phyloP scores from a whole-genome alignment of 2,888 invertebrate species.

The Meghimatium bilineatum region DNA sequence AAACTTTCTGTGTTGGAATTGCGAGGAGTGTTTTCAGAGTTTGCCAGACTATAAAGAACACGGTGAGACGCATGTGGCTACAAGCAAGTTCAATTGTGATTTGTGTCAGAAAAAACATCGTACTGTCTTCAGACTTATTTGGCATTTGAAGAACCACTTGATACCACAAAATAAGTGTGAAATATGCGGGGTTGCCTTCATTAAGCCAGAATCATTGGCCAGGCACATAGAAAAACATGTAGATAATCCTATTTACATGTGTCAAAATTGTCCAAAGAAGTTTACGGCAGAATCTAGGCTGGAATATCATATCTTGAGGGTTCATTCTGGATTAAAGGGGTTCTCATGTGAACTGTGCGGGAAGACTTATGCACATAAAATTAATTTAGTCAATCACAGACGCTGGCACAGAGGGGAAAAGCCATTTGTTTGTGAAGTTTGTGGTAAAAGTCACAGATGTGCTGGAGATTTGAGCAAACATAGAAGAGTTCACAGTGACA shows the following conservation, averaged over 20 bases:
- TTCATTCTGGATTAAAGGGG: slow-evolving; percentile 40
- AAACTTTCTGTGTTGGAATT: slow-evolving; percentile 35
- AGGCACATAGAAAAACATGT: slow-evolving; percentile 15
- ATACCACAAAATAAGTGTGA: slow-evolving; percentile 31
- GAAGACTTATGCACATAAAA: slow-evolving; percentile 32
- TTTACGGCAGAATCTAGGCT: slow-evolving; percentile 11
- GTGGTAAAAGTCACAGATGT: slow-evolving; percentile 29
- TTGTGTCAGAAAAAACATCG: slow-evolving; percentile 29
- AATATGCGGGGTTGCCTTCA: slow-evolving; percentile 31
- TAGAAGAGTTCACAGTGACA: slow-evolving; percentile 42
- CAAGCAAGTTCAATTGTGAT: slow-evolving; percentile 27
- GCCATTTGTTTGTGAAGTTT: slow-evolving; percentile 39
- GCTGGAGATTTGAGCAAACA: slow-evolving; percentile 44
- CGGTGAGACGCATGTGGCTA: slow-evolving; percentile 29
- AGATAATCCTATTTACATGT: slow-evolving; percentile 21
- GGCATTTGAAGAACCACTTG: slow-evolving; percentile 30
- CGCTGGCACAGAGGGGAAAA: slow-evolving; percentile 40
- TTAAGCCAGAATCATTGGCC: slow-evolving; percentile 13
- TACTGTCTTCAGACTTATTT: slow-evolving; percentile 17
- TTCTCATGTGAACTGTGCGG: slow-evolving; percentile 41
- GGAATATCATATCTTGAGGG: slow-evolving; percentile 33
- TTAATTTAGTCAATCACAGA: slow-evolving; percentile 34
- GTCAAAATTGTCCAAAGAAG: slow-evolving; percentile 16
- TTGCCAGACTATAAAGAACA: slow-evolving; percentile 29
- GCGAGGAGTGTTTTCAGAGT: slow-evolving; percentile 19